phyloP scores from a whole-genome alignment of 2,113 vertebrate species.

The Zapus hudsonius region DNA sequence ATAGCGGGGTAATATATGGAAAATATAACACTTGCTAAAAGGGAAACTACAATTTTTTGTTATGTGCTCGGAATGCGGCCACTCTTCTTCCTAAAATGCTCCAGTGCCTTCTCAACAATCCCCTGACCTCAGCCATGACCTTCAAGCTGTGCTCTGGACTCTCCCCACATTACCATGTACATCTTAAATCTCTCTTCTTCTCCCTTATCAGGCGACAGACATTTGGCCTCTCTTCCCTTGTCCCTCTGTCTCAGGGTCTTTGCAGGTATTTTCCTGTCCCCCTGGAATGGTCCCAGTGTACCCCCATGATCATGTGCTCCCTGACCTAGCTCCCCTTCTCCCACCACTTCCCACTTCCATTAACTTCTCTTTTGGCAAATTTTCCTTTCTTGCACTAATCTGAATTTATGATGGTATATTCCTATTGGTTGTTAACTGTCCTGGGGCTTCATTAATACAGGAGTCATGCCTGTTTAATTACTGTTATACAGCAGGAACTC shows the following conservation, averaged over 20 bases:
- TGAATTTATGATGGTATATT: background rate
- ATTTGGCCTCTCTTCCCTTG: background rate
- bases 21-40: constrained; percentile 39
- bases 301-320: background rate
- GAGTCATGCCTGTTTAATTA: background rate
- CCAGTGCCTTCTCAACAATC: background rate
- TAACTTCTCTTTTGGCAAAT: background rate
- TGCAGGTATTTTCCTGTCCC: background rate
- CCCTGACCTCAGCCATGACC: background rate
- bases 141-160: background rate
- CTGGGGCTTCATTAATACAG: constrained; percentile 1
- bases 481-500: background rate
- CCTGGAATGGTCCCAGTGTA: background rate
- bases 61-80: background rate
- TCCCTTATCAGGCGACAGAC: background rate
- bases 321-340: background rate
- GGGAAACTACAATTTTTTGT: background rate
- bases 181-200: background rate
- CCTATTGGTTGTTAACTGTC: background rate
- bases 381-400: background rate
- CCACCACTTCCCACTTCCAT: background rate
- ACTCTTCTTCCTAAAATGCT: background rate
- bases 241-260: background rate
- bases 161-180: background rate
- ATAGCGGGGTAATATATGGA: constrained; percentile 24